phyloP scores from a whole-genome alignment of 2,113 vertebrate species.

The Erythrolamprus reginae region DNA sequence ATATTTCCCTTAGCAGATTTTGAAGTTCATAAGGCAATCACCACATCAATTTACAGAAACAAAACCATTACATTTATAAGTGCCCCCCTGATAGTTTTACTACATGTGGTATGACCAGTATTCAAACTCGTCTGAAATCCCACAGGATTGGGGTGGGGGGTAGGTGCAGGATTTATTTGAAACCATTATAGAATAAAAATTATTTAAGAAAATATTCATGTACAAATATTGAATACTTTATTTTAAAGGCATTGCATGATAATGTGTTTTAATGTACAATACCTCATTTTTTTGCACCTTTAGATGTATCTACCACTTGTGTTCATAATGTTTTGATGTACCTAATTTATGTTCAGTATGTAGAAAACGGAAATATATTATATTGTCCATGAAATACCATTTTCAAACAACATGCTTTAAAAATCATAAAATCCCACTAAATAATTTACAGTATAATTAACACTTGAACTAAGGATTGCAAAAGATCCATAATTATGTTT shows the following conservation, averaged over 20 bases:
- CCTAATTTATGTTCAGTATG: neutral
- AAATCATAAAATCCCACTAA: neutral
- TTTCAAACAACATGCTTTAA: neutral
- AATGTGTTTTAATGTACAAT: neutral
- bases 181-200: neutral
- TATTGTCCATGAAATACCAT: constrained; percentile 24
- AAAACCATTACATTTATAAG: neutral
- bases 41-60: neutral
- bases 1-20: neutral
- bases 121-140: neutral
- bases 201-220: neutral
- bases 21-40: neutral
- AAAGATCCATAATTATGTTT: constrained; percentile 1
- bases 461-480: neutral
- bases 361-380: neutral
- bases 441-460: constrained; percentile 2
- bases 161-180: no score
- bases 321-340: constrained; percentile 22
- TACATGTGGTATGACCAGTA: neutral
- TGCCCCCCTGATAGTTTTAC: neutral
- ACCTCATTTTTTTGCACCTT: neutral
- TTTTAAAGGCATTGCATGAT: neutral
- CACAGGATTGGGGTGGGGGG: no score
- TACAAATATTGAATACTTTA: neutral
- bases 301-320: neutral